These are phyloP conservation scores for Clistopyga incitator DNA, from an alignment of 2,888 invertebrate genomes.

Conservation along the genomic window DNA sequence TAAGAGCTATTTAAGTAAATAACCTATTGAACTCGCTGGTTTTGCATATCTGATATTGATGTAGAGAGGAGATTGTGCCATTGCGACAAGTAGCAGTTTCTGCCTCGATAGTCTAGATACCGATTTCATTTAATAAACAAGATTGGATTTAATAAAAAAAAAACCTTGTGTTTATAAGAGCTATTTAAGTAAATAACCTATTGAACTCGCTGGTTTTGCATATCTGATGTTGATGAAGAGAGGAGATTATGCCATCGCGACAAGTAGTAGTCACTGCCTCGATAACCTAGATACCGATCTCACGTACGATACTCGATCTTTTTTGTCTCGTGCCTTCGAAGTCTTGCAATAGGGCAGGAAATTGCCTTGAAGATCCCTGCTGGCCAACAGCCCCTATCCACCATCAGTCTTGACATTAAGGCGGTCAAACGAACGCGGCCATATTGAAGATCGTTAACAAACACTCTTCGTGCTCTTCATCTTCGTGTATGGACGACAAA, in stretches of 20 bases:
- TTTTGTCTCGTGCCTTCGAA: constrained; percentile 26
- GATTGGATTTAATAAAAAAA: too few relatives aligned
- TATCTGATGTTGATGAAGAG: constrained; percentile 22
- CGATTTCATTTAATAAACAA: too few relatives aligned
- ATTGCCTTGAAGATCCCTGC: constrained; percentile 48
- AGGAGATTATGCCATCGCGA: constrained; percentile 20
- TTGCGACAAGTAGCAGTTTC: too few relatives aligned
- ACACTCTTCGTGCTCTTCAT: constrained; percentile 13
- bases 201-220: background rate
- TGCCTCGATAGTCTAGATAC: too few relatives aligned
- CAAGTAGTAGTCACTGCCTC: constrained; percentile 3
- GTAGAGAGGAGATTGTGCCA: too few relatives aligned
- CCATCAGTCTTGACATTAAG: constrained; percentile 31
- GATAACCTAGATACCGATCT: constrained; percentile 37
- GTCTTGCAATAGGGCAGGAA: constrained; percentile 35
- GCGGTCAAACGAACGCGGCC: constrained; percentile 50
- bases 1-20: too few relatives aligned
- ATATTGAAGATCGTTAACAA: constrained; percentile 45
- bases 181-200: background rate
- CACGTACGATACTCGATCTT: constrained; percentile 15
- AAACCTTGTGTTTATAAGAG: too few relatives aligned
- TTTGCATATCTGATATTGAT: too few relatives aligned
- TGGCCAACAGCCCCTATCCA: constrained; percentile 6
- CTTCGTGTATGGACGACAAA: constrained; percentile 18
- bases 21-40: too few relatives aligned